These are phyloP conservation scores for Erannis defoliaria DNA, from an alignment of 2,888 invertebrate genomes.

Conservation along the genomic window DNA sequence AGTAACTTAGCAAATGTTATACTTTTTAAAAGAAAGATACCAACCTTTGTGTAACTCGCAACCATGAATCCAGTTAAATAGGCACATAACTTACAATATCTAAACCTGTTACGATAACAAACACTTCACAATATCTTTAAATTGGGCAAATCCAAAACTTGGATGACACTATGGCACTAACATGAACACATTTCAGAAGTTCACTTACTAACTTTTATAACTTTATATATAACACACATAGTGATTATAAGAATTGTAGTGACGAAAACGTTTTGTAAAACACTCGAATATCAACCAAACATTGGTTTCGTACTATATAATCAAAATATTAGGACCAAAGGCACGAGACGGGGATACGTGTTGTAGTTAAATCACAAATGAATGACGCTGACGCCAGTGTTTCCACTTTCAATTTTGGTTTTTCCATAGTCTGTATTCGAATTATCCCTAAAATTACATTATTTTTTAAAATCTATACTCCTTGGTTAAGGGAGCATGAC, in stretches of 20 bases:
- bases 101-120: constrained; percentile 20
- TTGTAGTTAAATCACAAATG: constrained; percentile 44
- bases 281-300: neutral
- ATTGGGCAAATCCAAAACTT: constrained; percentile 40
- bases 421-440: too few relatives aligned
- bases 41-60: constrained; percentile 38
- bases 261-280: neutral
- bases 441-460: too few relatives aligned
- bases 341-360: constrained; percentile 20
- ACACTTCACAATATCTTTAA: constrained; percentile 41
- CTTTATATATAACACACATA: neutral
- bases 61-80: constrained; percentile 31
- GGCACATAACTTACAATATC: constrained; percentile 39
- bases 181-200: constrained; percentile 54
- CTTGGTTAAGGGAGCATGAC: too few relatives aligned
- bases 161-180: constrained; percentile 39
- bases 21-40: constrained; percentile 12
- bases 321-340: neutral
- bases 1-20: neutral
- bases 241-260: neutral
- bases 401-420: too few relatives aligned
- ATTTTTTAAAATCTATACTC: constrained; percentile 2
- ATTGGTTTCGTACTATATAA: constrained; percentile 3
- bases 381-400: constrained; percentile 63
- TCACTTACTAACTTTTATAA: constrained; percentile 41